Base-by-base conservation (phyloP, 2,113 vertebrate genomes). In the Apeltes quadracus region DNA sequence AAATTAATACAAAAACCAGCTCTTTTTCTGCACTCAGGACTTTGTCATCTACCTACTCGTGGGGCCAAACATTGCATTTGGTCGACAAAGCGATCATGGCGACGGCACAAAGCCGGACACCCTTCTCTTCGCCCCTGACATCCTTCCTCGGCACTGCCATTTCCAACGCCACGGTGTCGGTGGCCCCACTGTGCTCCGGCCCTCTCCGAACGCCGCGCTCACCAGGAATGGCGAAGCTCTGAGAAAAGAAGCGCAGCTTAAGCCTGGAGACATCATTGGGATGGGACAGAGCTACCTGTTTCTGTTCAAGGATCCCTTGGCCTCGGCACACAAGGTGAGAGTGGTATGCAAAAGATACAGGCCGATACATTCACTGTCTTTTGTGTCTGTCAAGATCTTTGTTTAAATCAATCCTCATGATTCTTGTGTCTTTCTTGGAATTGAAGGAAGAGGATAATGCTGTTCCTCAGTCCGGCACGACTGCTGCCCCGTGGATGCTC, bases 241-340 rank as follows among this genome's bases (percentile, higher is more conserved):
- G 41, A 86, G 32, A 13, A n/a, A 59, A 5, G 87, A 92, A 39
- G 85, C 69, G 29, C 78, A 75, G 53, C 91, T 95, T 20, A 71
- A 56, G n/a, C 76, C 92, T 0, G 93, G 94, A 7, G 94, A 95
- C 59, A 64, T 95, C 9, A 84, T 95, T 7, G 91, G 92, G 2
- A 25, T 95, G 59, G 94, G 94, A 10, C 82, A 88, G 34, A 69
- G 72, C 69, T 95, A 95, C 85, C 55, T 94, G 55, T 94, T 95
- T 69, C 89, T 95, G 53, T 95, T 91, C 76, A 94, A 94, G 79
- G 93, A 95, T 75, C 93, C 93, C 1, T 29, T 41, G 29, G 50
- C 67, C 23, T 43, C 23, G 15, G 36, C 2, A n/a, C 64, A 77
- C 7, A 79, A 85, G 86, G 89, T 90, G 67, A 80, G 62, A 12